phyloP scores from a whole-genome alignment of 2,888 invertebrate genomes.

The Spilosoma lubricipeda region DNA sequence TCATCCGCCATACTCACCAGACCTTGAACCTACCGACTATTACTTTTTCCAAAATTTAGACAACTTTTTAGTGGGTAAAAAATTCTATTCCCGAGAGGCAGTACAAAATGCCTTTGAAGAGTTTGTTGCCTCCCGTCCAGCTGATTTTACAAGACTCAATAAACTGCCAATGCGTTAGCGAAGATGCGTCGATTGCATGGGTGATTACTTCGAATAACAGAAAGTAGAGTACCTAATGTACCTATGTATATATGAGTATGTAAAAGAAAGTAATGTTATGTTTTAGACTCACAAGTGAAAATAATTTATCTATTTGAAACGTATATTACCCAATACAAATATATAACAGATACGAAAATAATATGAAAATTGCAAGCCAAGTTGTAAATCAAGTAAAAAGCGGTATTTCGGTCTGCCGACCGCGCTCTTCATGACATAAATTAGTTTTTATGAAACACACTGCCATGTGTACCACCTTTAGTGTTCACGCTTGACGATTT shows the following conservation, averaged over 20 bases:
- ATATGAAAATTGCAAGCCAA: conserved; percentile 29
- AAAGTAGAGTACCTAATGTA: neutral
- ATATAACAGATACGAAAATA: neutral
- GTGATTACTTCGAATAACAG: too few species aligned
- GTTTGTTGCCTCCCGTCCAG: too few species aligned
- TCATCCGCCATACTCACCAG: too few species aligned
- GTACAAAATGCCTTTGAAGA: too few species aligned
- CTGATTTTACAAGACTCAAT: too few species aligned
- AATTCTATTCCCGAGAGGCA: too few species aligned
- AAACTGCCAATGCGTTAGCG: too few species aligned
- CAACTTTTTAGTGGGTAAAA: too few species aligned
- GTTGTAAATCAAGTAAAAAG: conserved; percentile 55
- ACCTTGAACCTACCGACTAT: too few species aligned
- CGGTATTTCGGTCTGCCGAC: conserved; percentile 56
- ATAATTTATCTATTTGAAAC: neutral
- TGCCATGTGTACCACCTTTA: conserved; percentile 25
- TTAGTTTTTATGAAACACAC: conserved; percentile 49
- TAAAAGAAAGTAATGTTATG: neutral
- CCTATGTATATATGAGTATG: neutral
- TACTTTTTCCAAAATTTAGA: too few species aligned
- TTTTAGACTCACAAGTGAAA: neutral
- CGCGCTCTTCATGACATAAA: conserved; percentile 41
- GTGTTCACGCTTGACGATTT: conserved; percentile 33
- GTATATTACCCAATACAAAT: neutral
- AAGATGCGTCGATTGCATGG: too few species aligned